Percentiles rank a stretch among this genome's conserved stretches.
Conservation (phyloP, 2,113 vertebrate genomes). For the Shinisaurus crocodilurus region DNA sequence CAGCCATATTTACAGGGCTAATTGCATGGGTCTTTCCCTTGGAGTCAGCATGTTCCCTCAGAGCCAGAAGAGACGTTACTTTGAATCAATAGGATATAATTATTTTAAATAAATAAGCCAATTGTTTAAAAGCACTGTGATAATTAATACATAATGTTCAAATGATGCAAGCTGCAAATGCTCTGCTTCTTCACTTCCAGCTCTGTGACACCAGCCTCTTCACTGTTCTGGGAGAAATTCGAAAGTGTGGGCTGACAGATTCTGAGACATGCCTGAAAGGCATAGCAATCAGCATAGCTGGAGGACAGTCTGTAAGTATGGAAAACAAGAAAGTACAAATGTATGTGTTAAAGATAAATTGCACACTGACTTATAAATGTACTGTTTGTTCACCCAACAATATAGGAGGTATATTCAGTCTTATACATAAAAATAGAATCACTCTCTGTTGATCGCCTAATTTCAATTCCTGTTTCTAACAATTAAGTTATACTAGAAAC, state of each 20-base stretch:
- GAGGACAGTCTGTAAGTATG: conserved; percentile 78
- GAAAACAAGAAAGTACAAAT: not conserved
- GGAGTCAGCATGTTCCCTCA: not conserved
- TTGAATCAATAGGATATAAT: too few species aligned
- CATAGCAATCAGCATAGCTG: conserved; percentile 77
- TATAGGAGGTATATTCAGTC: not conserved
- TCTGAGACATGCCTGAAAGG: conserved; percentile 87
- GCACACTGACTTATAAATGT: not conserved
- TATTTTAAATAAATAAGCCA: not conserved
- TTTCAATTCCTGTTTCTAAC: not conserved
- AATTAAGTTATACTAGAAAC: not conserved
- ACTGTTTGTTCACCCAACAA: not conserved
- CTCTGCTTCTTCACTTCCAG: conserved; percentile 49
- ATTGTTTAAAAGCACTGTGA: not conserved
- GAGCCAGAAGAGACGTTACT: too few species aligned
- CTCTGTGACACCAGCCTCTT: conserved; percentile 72
- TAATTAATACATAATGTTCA: not conserved
- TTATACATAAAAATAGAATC: not conserved
- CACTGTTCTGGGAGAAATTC: conserved; percentile 85
- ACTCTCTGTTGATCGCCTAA: not conserved
- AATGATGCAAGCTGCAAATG: not conserved
- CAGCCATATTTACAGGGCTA: not conserved
- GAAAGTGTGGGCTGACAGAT: conserved; percentile 83
- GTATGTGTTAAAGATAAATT: not conserved
- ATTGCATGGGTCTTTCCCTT: not conserved